A percentile compares a stretch with the other conserved stretches of the same genome.
phyloP scores from a whole-genome alignment of 1,140 invertebrate species.

The Tetramorium parvispinum region DNA sequence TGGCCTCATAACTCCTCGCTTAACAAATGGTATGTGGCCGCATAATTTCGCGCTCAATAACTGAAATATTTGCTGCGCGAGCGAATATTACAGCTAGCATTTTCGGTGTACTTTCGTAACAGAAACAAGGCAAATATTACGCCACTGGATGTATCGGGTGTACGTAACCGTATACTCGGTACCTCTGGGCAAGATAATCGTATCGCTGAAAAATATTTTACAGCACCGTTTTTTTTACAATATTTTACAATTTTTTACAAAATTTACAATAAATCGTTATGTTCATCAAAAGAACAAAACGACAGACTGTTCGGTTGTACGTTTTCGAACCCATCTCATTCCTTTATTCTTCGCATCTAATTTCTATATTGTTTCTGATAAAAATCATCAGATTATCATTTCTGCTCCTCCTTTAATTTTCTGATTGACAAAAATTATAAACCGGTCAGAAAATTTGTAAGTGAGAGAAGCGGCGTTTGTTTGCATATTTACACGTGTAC shows the following conservation, averaged over 20 bases:
- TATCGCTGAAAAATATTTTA: conserved; percentile 27
- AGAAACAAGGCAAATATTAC: conserved; percentile 35
- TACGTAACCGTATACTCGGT: conserved; percentile 38
- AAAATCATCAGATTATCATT: no score
- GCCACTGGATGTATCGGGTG: conserved; percentile 26
- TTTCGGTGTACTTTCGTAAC: conserved; percentile 26
- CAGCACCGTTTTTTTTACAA: not conserved
- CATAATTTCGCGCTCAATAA: conserved; percentile 34
- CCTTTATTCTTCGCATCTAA: no score
- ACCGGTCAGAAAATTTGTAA: not conserved
- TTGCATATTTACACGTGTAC: conserved; percentile 1
- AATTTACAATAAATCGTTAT: not conserved
- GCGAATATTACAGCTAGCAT: conserved; percentile 29
- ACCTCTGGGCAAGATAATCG: conserved; percentile 28
- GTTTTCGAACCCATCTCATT: no score
- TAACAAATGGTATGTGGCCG: not conserved
- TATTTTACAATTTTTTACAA: no score
- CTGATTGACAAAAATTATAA: not conserved
- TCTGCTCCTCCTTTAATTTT: not conserved
- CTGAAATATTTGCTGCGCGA: conserved; percentile 24
- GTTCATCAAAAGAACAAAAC: not conserved
- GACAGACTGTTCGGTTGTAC: no score
- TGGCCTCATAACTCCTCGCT: not conserved
- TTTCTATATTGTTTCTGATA: no score
- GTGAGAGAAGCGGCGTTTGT: not conserved